phyloP scores from a whole-genome alignment of 2,797 vertebrate species.

The Ciconia nigra region DNA sequence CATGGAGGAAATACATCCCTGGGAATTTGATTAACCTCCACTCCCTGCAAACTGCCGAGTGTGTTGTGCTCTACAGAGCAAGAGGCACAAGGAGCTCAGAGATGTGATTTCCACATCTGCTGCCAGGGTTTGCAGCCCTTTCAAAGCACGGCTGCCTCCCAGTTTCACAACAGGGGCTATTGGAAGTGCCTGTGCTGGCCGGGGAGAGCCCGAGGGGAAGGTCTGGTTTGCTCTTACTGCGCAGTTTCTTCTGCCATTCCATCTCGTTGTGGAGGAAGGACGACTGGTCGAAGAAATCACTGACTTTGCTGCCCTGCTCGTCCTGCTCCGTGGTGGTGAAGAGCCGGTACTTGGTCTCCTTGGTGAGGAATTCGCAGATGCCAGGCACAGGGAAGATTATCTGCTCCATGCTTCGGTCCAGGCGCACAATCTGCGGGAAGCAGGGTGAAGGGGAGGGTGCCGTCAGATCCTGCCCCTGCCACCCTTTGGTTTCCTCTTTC shows the following conservation, averaged over 20 bases:
- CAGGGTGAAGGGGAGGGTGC: background rate
- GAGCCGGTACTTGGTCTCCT: conserved; percentile 90
- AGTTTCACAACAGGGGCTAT: rapidly evolving
- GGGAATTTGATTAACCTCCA: background rate
- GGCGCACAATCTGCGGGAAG: conserved; percentile 87
- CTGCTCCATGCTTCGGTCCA: conserved; percentile 98
- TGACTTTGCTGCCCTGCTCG: conserved; percentile 98
- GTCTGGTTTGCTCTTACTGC: conserved; percentile 79
- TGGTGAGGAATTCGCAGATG: conserved; percentile 94
- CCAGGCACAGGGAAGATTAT: conserved; percentile 93
- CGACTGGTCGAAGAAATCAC: conserved; percentile 93
- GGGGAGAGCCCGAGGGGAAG: background rate
- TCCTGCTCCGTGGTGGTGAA: conserved; percentile 97
- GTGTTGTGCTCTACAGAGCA: background rate
- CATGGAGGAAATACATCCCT: background rate
- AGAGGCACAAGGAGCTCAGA: background rate
- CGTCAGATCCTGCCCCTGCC: background rate
- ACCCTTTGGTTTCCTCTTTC: background rate
- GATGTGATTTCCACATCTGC: background rate
- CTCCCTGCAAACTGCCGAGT: background rate
- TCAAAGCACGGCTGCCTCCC: background rate
- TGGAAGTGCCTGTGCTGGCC: rapidly evolving
- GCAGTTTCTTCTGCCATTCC: conserved; percentile 98
- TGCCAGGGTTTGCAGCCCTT: background rate
- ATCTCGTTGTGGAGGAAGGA: conserved; percentile 97